Evolutionary conservation across 2,797 vertebrate species (phyloP), one percentile per base, ranked within the genome.

Genomic region (Coregonus suidteri): DNA sequence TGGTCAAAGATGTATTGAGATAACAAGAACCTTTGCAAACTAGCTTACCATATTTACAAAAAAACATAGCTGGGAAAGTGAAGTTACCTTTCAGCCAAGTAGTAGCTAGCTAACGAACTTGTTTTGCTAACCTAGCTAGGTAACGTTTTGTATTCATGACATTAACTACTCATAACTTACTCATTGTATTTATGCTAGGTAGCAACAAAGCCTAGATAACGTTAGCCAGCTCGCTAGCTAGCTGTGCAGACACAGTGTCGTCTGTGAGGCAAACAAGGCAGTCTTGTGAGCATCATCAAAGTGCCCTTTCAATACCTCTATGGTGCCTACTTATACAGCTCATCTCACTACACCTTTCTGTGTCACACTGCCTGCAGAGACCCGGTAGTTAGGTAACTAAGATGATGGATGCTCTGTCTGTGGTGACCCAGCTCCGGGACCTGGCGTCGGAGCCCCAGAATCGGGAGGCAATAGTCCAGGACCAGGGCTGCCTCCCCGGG

Each of bases 391-490:
- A 3, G 71, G 9, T 7, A 53, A 31, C 20, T 67, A 67, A 73
- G 81, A 92, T 91, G 91, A 94, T 94, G 93, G 93, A 95, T 59
- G 92, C 93, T 0, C 74, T 95, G 82, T 91, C 93, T 4, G 92
- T 95, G 71, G 93, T 95, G 76, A 90, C 87, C 73, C 94, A 95
- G 79, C 86, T 95, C 53, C 88, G 91, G 84, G 90, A 95, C 77
- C 85, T 97, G 82, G 94, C 94, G 1, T 94, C 95, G 1, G 94
- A 96, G 71, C 94, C 94, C 18, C 93, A 94, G 83, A 95, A 95
- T 79, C 92, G 93, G 73, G 89, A 88, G 56, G 89, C 86, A 5
- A 95, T 96, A 31, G 94, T 95, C 31, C 92, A 91, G 87, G 94
- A 96, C 71, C 91, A 95, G 79, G 94, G 94, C 9, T 95, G 94